phyloP scores from a whole-genome alignment of 2,113 vertebrate species.

The Neoarius graeffei region DNA sequence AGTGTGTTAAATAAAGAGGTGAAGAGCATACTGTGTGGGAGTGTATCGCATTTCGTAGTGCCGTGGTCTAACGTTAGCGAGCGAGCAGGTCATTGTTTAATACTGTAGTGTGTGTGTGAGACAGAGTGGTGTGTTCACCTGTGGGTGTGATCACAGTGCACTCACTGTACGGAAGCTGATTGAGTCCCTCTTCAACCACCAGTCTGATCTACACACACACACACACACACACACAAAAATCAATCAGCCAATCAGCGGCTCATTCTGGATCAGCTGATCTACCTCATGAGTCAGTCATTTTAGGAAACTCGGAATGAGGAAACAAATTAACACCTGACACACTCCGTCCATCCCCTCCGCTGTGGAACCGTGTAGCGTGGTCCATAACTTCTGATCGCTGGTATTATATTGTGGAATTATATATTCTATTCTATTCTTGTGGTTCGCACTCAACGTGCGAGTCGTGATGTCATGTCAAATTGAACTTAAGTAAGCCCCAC shows the following conservation, averaged over 20 bases:
- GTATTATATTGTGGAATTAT: neutral
- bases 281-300: neutral
- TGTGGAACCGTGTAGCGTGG: neutral
- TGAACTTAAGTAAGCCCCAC: neutral
- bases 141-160: conserved; percentile 97
- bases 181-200: conserved; percentile 97
- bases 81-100: too few species aligned
- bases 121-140: conserved; percentile 68
- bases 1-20: neutral
- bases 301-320: neutral
- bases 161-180: conserved; percentile 95
- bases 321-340: neutral
- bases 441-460: neutral
- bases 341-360: neutral
- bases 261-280: neutral
- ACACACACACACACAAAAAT: neutral
- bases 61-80: too few species aligned
- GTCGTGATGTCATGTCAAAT: neutral
- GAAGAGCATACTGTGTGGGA: too few species aligned
- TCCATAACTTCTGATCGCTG: neutral
- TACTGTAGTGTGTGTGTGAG: neutral
- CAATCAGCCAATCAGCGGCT: neutral
- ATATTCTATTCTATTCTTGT: neutral
- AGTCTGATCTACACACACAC: conserved; percentile 84
- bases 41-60: too few species aligned